Evolutionary conservation across 2,888 invertebrate genomes (phyloP), one percentile per base, ranked within the genome.

Genomic region (Agriopis leucophaearia): DNA sequence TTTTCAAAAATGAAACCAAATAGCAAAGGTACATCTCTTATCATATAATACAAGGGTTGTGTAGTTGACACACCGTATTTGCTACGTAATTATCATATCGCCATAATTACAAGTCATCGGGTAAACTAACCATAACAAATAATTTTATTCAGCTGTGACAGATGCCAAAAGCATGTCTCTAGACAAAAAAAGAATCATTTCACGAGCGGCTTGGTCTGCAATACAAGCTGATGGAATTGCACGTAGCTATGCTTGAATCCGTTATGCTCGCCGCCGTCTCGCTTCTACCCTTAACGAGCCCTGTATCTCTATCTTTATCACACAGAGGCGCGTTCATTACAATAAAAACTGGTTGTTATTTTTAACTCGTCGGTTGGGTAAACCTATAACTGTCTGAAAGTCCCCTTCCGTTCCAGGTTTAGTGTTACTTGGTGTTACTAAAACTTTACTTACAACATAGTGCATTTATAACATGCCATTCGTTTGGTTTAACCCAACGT

Each of bases 341-440:
- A 91, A 89, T 90, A 92, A 92, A 92, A 92, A 92, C 91, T 89
- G 91, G 90, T 90, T 89, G 90, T 92, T 93, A 93, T 92, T 92
- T 92, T 92, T 92, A 92, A 91, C 91, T 91, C 84, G 85, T 85
- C 87, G 86, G 88, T 86, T 89, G 88, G 89, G 86, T 89, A 86
- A 86, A 81, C 82, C 84, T 84, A 83, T 88, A 81, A 84, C 85
- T 82, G 88, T 88, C 89, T 87, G 89, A 90, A 90, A 90, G 84
- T 81, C 86, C 87, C 84, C 86, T 90, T 89, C 90, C 87, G 88
- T 84, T 89, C 87, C 87, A 85, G 84, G 88, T 88, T 88, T 81
- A 85, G 79, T 78, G 44, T 27, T 27, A 27, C 27, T 57, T 61
- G 13, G 79, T 78, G 44, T 27, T 27, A 27, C 27, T 57, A 58